Evolutionary conservation across 1,140 invertebrate species (phyloP), one percentile per base, ranked within the genome.

Genomic region (Plectus sambesii): DNA sequence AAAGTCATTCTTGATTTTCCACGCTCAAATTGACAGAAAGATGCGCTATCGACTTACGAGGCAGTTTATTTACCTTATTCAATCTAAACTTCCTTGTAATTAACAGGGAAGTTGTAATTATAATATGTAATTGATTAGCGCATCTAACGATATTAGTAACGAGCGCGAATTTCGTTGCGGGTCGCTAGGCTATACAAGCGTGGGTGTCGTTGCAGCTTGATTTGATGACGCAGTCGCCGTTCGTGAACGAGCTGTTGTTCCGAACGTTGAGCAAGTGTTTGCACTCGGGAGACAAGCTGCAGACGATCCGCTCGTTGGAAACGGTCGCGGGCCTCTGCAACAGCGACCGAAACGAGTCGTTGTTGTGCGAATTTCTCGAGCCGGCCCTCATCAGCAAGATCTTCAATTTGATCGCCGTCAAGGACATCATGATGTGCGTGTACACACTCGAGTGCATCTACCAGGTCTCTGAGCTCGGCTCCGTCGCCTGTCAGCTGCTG

Each of bases 341-440:
- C 61, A 82, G 81, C 53, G 84, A 87, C 62, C 75, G 76, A 25
- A 93, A 92, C 68, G 87, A 89, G 61, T 81, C 85, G 29, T 75
- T 82, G 12, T 68, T 87, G 25, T 70, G 79, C 15, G 77, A 79
- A 46, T 77, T 75, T 50, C 66, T 86, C 4, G 80, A 82, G 58
- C 60, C 76, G 49, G 77, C 77, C n/a, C 42, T 70, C 38, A 83
- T 85, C 65, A 74, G 80, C 60, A 79, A 82, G 52, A 78, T 90
- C 6, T 82, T 84, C 63, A 75, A 79, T 29, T 79, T 89, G 61
- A 73, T 96, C 26, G 85, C 85, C 0, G 75, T 96, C 1, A 87
- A 88, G 59, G 92, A 98, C 68, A 87, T 97, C 30, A 88, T 94
- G 79, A 75, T 96, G 50, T 76, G 96, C 38, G 84, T 96, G 45